phyloP scores from a whole-genome alignment of 1,140 invertebrate species.

The Monomorium pharaonis region DNA sequence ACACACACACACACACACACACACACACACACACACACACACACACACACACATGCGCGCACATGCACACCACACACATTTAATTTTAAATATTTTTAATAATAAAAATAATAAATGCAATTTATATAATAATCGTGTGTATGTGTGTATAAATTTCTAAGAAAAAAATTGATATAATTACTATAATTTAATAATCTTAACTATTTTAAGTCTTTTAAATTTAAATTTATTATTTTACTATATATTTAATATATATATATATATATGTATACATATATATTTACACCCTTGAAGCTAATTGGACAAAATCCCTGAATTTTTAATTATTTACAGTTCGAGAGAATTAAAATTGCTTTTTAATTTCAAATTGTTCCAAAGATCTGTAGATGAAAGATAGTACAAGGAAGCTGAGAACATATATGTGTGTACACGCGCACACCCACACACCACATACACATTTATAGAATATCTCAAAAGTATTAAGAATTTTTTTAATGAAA shows the following conservation, averaged over 20 bases:
- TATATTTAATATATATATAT: not conserved
- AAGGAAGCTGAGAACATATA: slow-evolving; percentile 14
- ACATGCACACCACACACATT: too few species aligned
- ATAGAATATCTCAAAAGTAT: not conserved
- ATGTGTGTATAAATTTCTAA: not conserved
- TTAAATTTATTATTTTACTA: slow-evolving; percentile 12
- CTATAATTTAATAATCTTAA: slow-evolving; percentile 13
- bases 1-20: too few species aligned
- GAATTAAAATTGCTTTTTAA: slow-evolving; percentile 20
- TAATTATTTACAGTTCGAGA: slow-evolving; percentile 17
- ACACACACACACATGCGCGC: too few species aligned
- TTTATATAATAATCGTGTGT: not conserved
- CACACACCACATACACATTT: too few species aligned
- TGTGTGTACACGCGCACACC: too few species aligned
- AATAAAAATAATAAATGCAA: slow-evolving; percentile 19
- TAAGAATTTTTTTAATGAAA: not conserved
- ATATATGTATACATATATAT: not conserved
- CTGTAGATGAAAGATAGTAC: slow-evolving; percentile 29
- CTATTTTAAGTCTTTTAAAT: slow-evolving; percentile 1
- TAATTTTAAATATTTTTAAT: slow-evolving; percentile 19
- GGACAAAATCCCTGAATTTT: slow-evolving; percentile 9
- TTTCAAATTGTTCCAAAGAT: slow-evolving; percentile 21
- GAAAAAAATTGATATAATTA: not conserved
- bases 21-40: too few species aligned
- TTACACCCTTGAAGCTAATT: not conserved